Percentiles rank a stretch among this genome's conserved stretches.
Evolutionary conservation across 2,888 invertebrate genomes (phyloP).

Genomic region (Geotrupes spiniger): DNA sequence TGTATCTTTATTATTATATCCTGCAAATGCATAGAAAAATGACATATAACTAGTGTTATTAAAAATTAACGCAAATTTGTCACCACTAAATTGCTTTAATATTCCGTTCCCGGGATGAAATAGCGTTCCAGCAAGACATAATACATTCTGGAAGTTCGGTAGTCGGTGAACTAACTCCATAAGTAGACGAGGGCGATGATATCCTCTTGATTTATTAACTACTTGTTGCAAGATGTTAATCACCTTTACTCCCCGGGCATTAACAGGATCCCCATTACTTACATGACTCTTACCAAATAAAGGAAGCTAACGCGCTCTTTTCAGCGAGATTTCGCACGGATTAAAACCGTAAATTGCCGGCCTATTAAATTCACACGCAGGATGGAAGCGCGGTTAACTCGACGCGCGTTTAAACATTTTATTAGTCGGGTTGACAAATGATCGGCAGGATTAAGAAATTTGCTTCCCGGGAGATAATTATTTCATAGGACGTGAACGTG

Average conservation of each 20-base stretch:
- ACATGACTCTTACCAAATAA: constrained; percentile 10
- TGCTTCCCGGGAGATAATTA: no score
- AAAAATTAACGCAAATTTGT: no score
- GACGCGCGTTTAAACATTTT: no score
- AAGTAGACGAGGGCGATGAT: constrained; percentile 36
- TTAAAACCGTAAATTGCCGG: background rate
- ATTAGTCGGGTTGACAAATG: no score
- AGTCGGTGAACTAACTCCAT: constrained; percentile 18
- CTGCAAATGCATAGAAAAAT: no score
- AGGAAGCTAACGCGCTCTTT: background rate
- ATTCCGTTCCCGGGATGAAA: background rate
- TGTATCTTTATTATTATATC: no score
- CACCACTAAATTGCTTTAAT: background rate
- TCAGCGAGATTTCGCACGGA: background rate
- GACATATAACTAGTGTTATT: no score
- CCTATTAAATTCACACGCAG: no score
- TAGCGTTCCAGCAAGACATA: background rate
- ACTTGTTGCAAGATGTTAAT: constrained; percentile 48
- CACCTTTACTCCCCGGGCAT: constrained; percentile 36
- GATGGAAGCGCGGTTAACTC: no score
- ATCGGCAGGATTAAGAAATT: no score
- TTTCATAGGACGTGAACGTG: no score
- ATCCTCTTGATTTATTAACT: constrained; percentile 46
- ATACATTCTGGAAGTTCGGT: constrained; percentile 6
- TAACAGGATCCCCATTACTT: constrained; percentile 25